phyloP scores from a whole-genome alignment of 2,113 vertebrate species.

The Chrysemys picta region DNA sequence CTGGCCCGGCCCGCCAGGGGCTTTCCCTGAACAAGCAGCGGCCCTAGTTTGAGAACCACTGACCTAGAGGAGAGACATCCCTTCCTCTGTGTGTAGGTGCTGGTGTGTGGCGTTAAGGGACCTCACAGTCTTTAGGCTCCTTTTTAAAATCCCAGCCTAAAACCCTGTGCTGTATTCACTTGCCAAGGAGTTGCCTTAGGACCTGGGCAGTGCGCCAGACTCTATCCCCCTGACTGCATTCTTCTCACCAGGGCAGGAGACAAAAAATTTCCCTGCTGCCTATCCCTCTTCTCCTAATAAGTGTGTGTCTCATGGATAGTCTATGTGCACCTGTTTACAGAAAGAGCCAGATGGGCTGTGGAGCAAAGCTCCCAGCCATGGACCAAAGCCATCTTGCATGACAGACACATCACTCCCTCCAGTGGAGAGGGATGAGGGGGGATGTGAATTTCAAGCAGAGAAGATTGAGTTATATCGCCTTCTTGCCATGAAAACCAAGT shows the following conservation, averaged over 20 bases:
- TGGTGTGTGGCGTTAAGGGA: not conserved
- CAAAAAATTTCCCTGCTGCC: slow-evolving; percentile 35
- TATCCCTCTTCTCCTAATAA: slow-evolving; percentile 59
- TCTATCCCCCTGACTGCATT: not conserved
- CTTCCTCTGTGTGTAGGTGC: not conserved
- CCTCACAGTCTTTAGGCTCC: not conserved
- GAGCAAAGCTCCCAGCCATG: not conserved
- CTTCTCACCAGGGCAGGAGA: not conserved
- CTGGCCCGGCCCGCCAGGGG: no score
- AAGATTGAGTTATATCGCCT: not conserved
- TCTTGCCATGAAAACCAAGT: not conserved
- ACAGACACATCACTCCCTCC: not conserved
- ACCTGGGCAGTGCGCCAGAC: not conserved
- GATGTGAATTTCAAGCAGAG: accelerated
- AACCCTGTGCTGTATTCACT: not conserved
- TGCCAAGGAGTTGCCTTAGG: not conserved
- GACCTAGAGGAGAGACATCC: not conserved
- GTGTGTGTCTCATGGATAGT: slow-evolving; percentile 49
- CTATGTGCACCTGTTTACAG: slow-evolving; percentile 68
- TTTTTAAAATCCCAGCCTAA: not conserved
- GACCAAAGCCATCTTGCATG: accelerated
- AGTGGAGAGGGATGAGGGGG: not conserved
- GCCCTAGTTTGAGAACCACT: no score
- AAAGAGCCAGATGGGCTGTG: not conserved
- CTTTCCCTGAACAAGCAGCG: no score